Evolutionary conservation across 2,888 invertebrate species (phyloP).

Genomic region (Acholoe squamosa): DNA sequence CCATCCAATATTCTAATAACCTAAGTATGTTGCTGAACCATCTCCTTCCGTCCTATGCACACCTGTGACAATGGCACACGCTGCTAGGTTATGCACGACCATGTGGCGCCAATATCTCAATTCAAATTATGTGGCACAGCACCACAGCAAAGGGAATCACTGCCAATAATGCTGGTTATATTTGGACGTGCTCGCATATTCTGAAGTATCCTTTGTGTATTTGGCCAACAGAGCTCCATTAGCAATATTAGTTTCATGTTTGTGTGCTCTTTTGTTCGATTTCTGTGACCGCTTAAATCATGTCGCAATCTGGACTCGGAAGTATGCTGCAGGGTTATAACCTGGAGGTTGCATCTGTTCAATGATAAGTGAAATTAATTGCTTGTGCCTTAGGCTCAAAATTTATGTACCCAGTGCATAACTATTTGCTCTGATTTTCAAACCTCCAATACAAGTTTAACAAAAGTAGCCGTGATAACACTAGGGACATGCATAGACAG

Average conservation of each 20-base stretch:
- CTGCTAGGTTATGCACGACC: neutral
- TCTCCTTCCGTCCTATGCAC: neutral
- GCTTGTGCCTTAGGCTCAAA: too few relatives aligned
- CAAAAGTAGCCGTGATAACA: too few relatives aligned
- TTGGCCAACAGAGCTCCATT: neutral
- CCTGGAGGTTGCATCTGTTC: too few relatives aligned
- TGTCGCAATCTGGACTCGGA: too few relatives aligned
- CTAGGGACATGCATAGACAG: too few relatives aligned
- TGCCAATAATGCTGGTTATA: slow-evolving; percentile 28
- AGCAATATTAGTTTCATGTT: neutral
- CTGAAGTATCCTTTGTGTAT: neutral
- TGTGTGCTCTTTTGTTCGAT: too few relatives aligned
- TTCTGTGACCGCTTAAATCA: too few relatives aligned
- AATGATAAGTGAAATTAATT: too few relatives aligned
- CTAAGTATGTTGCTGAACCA: neutral
- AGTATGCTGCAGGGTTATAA: too few relatives aligned
- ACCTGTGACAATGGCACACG: slow-evolving; percentile 36
- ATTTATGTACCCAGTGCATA: too few relatives aligned
- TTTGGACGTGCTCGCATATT: slow-evolving; percentile 1
- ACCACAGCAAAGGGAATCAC: neutral
- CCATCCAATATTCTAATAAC: neutral
- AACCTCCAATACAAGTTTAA: too few relatives aligned
- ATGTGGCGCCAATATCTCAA: slow-evolving; percentile 34
- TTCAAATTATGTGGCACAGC: slow-evolving; percentile 53
- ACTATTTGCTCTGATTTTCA: too few relatives aligned